Evolutionary conservation across 1,140 invertebrate genomes (phyloP), one percentile per base, ranked within the genome.

Genomic region (Megalonaias nervosa): DNA sequence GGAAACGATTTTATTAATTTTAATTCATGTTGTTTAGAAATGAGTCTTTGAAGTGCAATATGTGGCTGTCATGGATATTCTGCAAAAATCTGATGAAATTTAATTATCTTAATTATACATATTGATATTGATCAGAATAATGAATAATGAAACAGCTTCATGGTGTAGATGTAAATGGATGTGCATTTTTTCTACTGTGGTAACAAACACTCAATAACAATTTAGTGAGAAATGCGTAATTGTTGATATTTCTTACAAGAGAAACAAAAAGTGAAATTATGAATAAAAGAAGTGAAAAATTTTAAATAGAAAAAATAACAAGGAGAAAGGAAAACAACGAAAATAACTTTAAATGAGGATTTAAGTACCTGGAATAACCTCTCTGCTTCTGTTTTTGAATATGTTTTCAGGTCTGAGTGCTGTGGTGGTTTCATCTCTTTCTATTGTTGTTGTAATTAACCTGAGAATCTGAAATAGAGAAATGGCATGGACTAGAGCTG

Each of bases 321-420:
- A 70, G 17, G 56, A 60, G 56, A 26, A n/a, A n/a, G 55, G 31
- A 17, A 56, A 38, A 58, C 21, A 26, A 57, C 15, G 15, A 58
- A 21, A 19, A 23, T 58, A 56, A 14, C 21, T 56, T 59, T 16
- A 62, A 21, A 21, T 72, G 11, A 15, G 11, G 17, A 21, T 66
- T 6, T 26, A 58, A 71, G 64, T 83, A 87, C 87, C 87, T 72
- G 87, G 86, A 66, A 86, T 69, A 48, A 89, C 87, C 67, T 82
- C 84, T 81, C 86, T 89, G 69, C 82, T 85, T 72, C 87, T 84
- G 71, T 89, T 89, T 77, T 89, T 89, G 79, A 88, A 87, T 55
- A 89, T 85, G 78, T 89, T 89, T 79, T 89, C 86, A n/a, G 84
- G 82, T 67, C 75, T 73, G 57, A 87, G 79, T 38, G 84, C 88